A percentile compares a stretch with the other conserved stretches of the same genome.
These are phyloP conservation scores for Hylaeus anthracinus DNA, from an alignment of 1,140 invertebrate genomes.

Conservation along the genomic window DNA sequence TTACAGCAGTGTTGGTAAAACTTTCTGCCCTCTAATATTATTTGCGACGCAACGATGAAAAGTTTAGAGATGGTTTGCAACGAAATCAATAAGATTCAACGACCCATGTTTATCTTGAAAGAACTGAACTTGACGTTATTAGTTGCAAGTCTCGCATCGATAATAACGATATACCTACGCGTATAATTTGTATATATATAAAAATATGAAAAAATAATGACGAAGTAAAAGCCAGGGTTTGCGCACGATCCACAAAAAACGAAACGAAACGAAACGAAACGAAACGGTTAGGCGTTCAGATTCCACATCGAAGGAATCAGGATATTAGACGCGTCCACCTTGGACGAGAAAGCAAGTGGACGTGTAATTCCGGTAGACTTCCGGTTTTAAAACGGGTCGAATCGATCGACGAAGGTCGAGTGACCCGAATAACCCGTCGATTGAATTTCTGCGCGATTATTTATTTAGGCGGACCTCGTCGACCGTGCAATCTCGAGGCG, in stretches of 20 bases:
- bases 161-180: no score
- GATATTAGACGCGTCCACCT: conserved; percentile 29
- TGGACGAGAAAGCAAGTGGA: conserved; percentile 2
- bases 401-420: conserved; percentile 50
- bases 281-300: no score
- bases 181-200: no score
- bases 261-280: neutral
- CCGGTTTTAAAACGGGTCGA: conserved; percentile 54
- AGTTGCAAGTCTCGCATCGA: no score
- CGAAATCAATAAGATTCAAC: neutral
- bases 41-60: neutral
- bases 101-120: neutral
- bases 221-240: neutral
- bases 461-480: conserved; percentile 55
- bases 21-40: neutral
- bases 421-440: conserved; percentile 64
- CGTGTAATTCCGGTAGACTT: conserved; percentile 50
- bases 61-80: neutral
- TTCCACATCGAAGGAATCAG: neutral
- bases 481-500: conserved; percentile 28
- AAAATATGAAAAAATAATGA: no score
- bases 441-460: conserved; percentile 62
- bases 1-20: conserved; percentile 6
- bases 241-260: neutral
- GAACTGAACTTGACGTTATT: neutral